Evolutionary conservation across 1,140 invertebrate genomes (phyloP).

Genomic region (Amphibalanus amphitrite): DNA sequence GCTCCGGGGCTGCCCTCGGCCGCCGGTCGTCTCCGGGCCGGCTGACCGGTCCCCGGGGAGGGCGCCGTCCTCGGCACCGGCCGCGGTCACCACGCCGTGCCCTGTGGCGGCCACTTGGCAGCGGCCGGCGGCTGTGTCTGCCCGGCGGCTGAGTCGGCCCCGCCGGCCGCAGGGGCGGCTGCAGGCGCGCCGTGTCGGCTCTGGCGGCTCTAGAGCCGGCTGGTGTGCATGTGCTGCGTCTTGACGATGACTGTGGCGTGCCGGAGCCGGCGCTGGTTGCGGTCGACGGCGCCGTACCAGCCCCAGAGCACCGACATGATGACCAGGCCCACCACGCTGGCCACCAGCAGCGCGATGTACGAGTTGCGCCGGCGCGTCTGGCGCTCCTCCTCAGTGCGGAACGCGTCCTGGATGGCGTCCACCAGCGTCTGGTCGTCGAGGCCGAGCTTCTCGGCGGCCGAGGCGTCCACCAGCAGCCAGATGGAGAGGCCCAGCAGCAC

Average conservation of each 20-base stretch:
- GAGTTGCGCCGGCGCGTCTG: background rate
- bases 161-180: no score
- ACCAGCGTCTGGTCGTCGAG: background rate
- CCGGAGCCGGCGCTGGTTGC: background rate
- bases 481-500: background rate
- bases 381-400: background rate
- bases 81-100: no score
- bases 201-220: conserved; percentile 1
- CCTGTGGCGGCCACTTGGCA: no score
- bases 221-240: background rate
- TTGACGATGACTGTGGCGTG: background rate
- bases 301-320: background rate
- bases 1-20: no score
- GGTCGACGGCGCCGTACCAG: background rate
- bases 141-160: no score
- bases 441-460: background rate
- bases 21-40: no score
- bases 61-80: no score
- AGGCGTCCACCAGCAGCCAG: conserved; percentile 2
- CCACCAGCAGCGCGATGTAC: background rate
- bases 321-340: background rate
- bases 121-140: no score
- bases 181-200: no score
- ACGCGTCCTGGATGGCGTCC: no score
- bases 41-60: no score